Evolutionary conservation across 1,140 invertebrate genomes (phyloP).

Genomic region (Anoplophora glabripennis): DNA sequence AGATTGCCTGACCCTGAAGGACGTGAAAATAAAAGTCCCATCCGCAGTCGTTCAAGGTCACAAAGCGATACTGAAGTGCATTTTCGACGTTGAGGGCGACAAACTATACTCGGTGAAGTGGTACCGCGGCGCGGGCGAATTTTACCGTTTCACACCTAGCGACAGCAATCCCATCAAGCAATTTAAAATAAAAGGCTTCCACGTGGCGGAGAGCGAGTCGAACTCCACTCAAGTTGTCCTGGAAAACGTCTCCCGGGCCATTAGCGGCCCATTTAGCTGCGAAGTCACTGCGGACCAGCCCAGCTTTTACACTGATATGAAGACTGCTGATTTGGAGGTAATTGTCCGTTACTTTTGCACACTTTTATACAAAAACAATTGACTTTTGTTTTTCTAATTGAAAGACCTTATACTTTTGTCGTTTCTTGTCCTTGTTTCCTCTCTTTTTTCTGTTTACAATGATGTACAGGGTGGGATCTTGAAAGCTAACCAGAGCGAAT

Average conservation of each 20-base stretch:
- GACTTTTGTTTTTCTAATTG: too few species aligned
- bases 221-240: constrained; percentile 63
- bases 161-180: constrained; percentile 26
- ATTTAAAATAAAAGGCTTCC: constrained; percentile 31
- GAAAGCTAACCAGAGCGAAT: too few species aligned
- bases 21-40: constrained; percentile 69
- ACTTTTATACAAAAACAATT: too few species aligned
- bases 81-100: constrained; percentile 75
- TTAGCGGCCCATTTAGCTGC: constrained; percentile 71
- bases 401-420: too few species aligned
- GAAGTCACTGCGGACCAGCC: constrained; percentile 83
- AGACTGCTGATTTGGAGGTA: constrained; percentile 55
- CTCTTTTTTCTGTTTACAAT: too few species aligned
- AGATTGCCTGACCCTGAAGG: constrained; percentile 62
- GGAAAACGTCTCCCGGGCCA: constrained; percentile 57
- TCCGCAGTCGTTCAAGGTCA: constrained; percentile 68
- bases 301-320: constrained; percentile 76
- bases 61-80: constrained; percentile 71
- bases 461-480: too few species aligned
- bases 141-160: constrained; percentile 57
- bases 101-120: constrained; percentile 76
- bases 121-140: constrained; percentile 73
- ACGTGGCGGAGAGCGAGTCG: constrained; percentile 47
- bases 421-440: too few species aligned
- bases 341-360: neutral